Evolutionary conservation across 2,113 vertebrate species (phyloP), one percentile per base, ranked within the genome.

Genomic region (Ailuropoda melanoleuca): DNA sequence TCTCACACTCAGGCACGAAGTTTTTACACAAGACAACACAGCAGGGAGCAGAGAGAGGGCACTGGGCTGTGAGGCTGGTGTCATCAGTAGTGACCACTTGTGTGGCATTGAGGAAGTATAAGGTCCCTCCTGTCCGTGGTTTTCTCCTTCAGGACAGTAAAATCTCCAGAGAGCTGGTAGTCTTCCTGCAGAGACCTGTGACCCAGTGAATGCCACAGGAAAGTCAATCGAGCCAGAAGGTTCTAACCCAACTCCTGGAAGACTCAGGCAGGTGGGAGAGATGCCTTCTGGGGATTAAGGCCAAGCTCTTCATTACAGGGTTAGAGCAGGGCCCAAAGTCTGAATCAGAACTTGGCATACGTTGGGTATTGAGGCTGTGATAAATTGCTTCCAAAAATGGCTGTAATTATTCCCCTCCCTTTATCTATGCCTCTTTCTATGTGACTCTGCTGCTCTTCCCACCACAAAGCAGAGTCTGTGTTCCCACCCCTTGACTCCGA

Each of bases 81-180:
- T 31, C 31, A 0, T 23, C 72, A 26, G 4, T n/a, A 4, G 9
- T 43, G 43, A 55, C 15, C 17, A 14, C 50, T 11, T 4, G 10
- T 18, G 68, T 17, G 56, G 17, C 15, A 1, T 3, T n/a, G 21
- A 48, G 23, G 17, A 15, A 29, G 19, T 46, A 50, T 6, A 7
- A 29, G 17, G 64, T 8, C 19, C 10, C 21, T 18, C 11, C 14
- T 14, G 19, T 12, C 75, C 10, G 3, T 62, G 43, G 10, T n/a
- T 81, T 81, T 24, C 56, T 48, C 14, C 29, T 37, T 18, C 12
- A 13, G 29, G 14, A 39, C 4, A 43, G 18, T 46, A 8, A 85
- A 55, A 58, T 70, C 29, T 62, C 55, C 48, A 53, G 18, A 82
- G 26, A 90, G 9, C 34, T 9, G 0, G 68, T 62, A 18, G 43